A percentile compares a stretch with the other conserved stretches of the same genome.
phyloP scores from a whole-genome alignment of 2,888 invertebrate genomes.

The Stenolophus ochropezus region DNA sequence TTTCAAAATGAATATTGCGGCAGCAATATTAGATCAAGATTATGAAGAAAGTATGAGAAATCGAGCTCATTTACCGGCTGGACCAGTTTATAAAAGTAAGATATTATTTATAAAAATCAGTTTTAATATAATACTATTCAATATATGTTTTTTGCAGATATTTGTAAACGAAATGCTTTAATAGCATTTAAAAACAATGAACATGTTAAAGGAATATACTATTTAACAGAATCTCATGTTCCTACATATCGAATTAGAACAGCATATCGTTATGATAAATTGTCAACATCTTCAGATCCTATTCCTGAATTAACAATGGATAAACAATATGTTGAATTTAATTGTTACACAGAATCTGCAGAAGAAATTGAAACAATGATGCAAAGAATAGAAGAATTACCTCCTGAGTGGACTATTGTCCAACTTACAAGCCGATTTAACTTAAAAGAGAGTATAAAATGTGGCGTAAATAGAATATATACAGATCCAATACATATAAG shows the following conservation, averaged over 20 bases:
- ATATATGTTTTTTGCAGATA: constrained; percentile 64
- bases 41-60: constrained; percentile 43
- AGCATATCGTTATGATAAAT: constrained; percentile 66
- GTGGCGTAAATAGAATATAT: constrained; percentile 64
- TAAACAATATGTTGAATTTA: constrained; percentile 66
- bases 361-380: constrained; percentile 66
- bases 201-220: constrained; percentile 67
- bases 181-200: constrained; percentile 66
- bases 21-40: background rate
- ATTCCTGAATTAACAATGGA: constrained; percentile 63
- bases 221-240: constrained; percentile 69
- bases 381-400: constrained; percentile 68
- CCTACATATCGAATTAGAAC: constrained; percentile 68
- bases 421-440: constrained; percentile 74
- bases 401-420: constrained; percentile 78
- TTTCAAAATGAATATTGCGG: background rate
- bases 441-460: constrained; percentile 65
- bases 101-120: too few species aligned
- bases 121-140: too few species aligned
- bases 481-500: constrained; percentile 68
- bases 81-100: constrained; percentile 65
- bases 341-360: constrained; percentile 64
- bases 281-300: constrained; percentile 59
- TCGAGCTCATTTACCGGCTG: constrained; percentile 61
- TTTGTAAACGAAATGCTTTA: constrained; percentile 66